These are phyloP conservation scores for Amazona ochrocephala DNA, from an alignment of 2,797 vertebrate species.

Conservation along the genomic window DNA sequence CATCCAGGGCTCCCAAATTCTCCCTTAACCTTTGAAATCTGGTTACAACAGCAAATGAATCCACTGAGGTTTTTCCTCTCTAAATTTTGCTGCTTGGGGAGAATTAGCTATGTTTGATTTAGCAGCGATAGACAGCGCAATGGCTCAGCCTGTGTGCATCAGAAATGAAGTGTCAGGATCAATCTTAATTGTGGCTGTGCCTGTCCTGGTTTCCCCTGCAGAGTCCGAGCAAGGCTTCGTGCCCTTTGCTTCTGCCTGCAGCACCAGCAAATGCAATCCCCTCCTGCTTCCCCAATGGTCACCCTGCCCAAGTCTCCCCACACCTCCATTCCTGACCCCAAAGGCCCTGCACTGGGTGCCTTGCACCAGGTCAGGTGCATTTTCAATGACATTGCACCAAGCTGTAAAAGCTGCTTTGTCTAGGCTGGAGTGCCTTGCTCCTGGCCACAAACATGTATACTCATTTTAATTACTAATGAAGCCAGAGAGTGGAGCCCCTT, in stretches of 20 bases:
- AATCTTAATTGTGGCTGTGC: background rate
- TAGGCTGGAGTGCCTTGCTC: background rate
- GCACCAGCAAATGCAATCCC: background rate
- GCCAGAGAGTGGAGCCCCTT: background rate
- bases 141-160: background rate
- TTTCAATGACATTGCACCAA: background rate
- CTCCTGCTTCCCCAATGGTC: background rate
- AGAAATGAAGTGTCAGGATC: background rate
- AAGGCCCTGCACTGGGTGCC: rapidly evolving
- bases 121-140: rapidly evolving
- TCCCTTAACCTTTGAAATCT: background rate
- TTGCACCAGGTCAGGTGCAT: background rate
- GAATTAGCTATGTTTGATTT: background rate
- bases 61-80: rapidly evolving
- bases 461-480: background rate
- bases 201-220: background rate
- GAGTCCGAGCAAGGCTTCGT: background rate
- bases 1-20: background rate
- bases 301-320: too few relatives aligned
- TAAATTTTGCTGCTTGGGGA: background rate
- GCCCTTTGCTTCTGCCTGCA: background rate
- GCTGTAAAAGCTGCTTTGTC: rapidly evolving
- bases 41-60: background rate
- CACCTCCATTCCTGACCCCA: background rate
- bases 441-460: background rate